Conservation (phyloP, 2,888 invertebrate genomes). For the Polylopha cassiicola region DNA sequence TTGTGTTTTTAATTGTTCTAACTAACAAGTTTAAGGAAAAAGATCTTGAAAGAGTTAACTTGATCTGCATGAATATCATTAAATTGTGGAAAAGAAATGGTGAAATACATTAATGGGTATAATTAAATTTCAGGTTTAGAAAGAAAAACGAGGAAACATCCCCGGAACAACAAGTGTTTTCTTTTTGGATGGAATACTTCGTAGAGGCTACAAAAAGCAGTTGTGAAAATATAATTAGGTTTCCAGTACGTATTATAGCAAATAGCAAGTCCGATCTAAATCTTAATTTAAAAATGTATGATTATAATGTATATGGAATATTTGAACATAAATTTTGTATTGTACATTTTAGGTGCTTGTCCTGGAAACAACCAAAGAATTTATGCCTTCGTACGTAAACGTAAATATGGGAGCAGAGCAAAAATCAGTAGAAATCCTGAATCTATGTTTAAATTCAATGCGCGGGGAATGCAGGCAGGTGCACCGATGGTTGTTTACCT, state of each 20-base stretch:
- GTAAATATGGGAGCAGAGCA: slow-evolving; percentile 96
- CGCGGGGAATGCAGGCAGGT: slow-evolving; percentile 88
- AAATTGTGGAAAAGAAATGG: too few relatives aligned
- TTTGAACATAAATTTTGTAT: slow-evolving; percentile 2
- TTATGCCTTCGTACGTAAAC: slow-evolving; percentile 96
- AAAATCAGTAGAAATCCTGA: slow-evolving; percentile 92
- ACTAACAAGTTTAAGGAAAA: too few relatives aligned
- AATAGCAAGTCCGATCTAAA: background rate
- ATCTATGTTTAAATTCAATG: slow-evolving; percentile 88
- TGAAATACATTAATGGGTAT: too few relatives aligned
- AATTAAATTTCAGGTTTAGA: slow-evolving; percentile 80
- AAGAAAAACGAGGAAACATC: slow-evolving; percentile 86
- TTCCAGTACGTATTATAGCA: slow-evolving; percentile 82
- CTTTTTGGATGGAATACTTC: slow-evolving; percentile 99
- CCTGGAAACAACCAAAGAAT: slow-evolving; percentile 93
- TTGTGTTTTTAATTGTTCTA: too few relatives aligned
- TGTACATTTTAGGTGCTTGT: slow-evolving; percentile 81
- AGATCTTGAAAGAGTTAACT: background rate
- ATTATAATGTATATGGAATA: background rate
- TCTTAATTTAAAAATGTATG: background rate
- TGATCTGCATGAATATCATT: too few relatives aligned
- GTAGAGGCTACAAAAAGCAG: slow-evolving; percentile 92
- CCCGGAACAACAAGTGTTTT: slow-evolving; percentile 92
- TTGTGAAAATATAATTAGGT: slow-evolving; percentile 88
- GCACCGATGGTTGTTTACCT: slow-evolving; percentile 96